Conservation (phyloP, 1,140 invertebrate genomes). For the Nasonia longicornis region DNA sequence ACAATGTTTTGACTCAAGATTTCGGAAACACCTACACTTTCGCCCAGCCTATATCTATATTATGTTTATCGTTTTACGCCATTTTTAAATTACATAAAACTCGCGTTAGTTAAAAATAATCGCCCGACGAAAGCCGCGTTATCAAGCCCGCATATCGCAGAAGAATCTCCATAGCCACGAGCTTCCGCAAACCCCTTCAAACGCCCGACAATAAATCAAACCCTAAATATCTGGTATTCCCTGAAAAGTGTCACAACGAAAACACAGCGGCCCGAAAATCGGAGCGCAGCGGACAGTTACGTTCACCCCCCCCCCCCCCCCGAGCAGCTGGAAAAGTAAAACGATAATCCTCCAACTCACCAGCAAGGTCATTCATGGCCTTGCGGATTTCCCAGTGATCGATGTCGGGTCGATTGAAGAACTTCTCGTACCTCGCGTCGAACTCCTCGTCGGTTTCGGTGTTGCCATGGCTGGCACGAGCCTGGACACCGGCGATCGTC, state of each 20-base stretch:
- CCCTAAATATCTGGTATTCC: too few relatives aligned
- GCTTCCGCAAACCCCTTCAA: too few relatives aligned
- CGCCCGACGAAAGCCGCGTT: neutral
- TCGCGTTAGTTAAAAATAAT: constrained; percentile 19
- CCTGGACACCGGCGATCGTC: constrained; percentile 46
- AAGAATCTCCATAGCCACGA: too few relatives aligned
- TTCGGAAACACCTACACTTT: neutral
- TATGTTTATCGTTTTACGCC: constrained; percentile 25
- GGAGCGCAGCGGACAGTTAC: too few relatives aligned
- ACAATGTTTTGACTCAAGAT: constrained; percentile 8
- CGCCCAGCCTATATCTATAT: neutral
- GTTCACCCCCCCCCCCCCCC: too few relatives aligned
- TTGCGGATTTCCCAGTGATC: constrained; percentile 97
- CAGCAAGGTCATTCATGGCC: constrained; percentile 81
- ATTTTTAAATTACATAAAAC: constrained; percentile 39
- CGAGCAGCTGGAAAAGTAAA: too few relatives aligned
- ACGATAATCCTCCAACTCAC: constrained; percentile 54
- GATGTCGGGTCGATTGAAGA: constrained; percentile 90
- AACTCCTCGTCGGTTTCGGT: constrained; percentile 77
- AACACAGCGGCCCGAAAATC: too few relatives aligned
- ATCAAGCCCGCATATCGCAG: too few relatives aligned
- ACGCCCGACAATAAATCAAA: neutral
- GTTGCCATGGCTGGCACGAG: constrained; percentile 60
- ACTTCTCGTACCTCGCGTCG: constrained; percentile 83
- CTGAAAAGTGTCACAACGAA: too few relatives aligned